Evolutionary conservation across 1,140 invertebrate genomes (phyloP).

Genomic region (Wiebesia pumilae): DNA sequence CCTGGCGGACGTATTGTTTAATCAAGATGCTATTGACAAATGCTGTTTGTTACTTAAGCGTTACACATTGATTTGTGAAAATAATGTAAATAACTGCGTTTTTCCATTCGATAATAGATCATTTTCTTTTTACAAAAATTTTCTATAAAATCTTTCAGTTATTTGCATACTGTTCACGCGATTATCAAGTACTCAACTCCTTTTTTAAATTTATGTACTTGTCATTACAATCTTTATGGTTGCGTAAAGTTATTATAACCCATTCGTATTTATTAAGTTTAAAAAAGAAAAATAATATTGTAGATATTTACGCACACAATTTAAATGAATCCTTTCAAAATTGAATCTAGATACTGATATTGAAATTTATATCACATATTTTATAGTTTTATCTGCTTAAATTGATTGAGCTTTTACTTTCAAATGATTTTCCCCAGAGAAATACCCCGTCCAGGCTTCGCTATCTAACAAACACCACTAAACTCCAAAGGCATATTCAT

Average conservation of each 20-base stretch:
- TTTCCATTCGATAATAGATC: neutral
- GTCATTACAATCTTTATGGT: neutral
- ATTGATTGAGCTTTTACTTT: neutral
- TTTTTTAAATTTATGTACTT: neutral
- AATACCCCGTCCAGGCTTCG: neutral
- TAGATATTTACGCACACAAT: too few species aligned
- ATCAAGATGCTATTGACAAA: neutral
- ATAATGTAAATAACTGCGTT: constrained; percentile 6
- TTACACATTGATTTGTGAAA: neutral
- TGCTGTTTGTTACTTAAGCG: neutral
- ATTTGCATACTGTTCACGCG: neutral
- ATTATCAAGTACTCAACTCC: neutral
- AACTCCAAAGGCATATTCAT: neutral
- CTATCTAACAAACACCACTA: neutral
- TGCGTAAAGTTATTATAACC: too few species aligned
- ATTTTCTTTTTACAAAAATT: constrained; percentile 11
- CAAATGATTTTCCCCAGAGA: neutral
- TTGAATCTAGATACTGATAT: neutral
- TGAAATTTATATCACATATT: neutral
- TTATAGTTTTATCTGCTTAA: neutral
- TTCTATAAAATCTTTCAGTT: constrained; percentile 29
- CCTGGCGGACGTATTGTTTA: constrained; percentile 25
- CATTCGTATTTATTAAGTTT: too few species aligned
- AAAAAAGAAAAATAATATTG: too few species aligned
- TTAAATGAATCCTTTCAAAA: neutral